A percentile compares a stretch with the other conserved stretches of the same genome.
These are phyloP conservation scores for Colaptes auratus DNA, from an alignment of 2,113 vertebrate species.

Conservation along the genomic window DNA sequence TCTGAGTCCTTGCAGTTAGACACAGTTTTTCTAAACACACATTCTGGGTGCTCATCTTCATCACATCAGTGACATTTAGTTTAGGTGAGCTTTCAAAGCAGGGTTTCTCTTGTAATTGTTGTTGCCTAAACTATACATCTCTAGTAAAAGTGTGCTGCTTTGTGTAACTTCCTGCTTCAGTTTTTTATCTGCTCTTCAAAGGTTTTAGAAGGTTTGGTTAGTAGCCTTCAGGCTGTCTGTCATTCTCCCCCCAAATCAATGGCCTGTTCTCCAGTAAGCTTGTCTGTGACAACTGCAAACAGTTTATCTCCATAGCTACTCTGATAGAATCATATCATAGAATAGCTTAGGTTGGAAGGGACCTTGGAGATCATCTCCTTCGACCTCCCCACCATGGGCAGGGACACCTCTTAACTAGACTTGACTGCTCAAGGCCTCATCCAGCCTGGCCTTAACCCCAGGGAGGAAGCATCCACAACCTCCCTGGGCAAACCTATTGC, in stretches of 20 bases:
- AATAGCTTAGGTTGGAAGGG: no score
- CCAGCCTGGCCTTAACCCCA: no score
- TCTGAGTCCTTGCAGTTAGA: neutral
- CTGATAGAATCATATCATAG: neutral
- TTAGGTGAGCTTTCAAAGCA: neutral
- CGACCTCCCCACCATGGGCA: no score
- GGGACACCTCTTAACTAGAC: no score
- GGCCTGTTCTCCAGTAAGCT: neutral
- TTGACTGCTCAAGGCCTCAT: no score
- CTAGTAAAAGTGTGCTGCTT: neutral
- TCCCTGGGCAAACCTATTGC: no score
- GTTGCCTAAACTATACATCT: neutral
- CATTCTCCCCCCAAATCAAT: neutral
- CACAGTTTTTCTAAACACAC: neutral
- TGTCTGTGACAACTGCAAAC: neutral
- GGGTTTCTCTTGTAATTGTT: neutral
- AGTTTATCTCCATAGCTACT: neutral
- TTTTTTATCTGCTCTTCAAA: neutral
- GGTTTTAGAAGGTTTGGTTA: neutral
- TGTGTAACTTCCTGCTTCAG: neutral
- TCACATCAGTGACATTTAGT: neutral
- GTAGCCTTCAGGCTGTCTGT: neutral
- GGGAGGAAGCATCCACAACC: no score
- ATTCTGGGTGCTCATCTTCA: neutral
- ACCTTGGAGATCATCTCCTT: no score